Conservation (phyloP, 2,797 vertebrate species). For the Danionella dracula region DNA sequence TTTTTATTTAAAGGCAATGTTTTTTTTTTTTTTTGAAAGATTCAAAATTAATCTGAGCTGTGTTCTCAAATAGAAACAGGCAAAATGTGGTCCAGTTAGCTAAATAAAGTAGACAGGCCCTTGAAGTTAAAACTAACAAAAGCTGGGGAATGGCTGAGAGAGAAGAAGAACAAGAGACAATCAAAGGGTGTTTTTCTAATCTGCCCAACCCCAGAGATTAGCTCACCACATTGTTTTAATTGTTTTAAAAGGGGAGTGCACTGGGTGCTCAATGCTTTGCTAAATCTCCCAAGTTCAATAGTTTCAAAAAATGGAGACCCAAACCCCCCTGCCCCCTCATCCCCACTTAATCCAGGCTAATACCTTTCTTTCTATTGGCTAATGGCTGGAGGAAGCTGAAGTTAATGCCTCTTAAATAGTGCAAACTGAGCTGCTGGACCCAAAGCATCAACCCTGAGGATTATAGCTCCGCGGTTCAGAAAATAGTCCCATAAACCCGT, state of each 20-base stretch:
- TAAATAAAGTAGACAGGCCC: conserved; percentile 65
- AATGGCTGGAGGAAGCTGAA: conserved; percentile 71
- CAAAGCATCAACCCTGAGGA: conserved; percentile 39
- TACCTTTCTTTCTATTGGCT: conserved; percentile 79
- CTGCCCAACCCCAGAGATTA: conserved; percentile 73
- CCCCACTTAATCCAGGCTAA: conserved; percentile 76
- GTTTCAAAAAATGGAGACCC: conserved; percentile 69
- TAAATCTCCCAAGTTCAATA: conserved; percentile 81
- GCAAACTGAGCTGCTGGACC: conserved; percentile 61
- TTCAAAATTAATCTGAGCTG: too few relatives aligned
- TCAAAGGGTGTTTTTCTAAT: conserved; percentile 76
- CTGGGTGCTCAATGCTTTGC: conserved; percentile 63
- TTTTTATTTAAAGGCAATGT: too few relatives aligned
- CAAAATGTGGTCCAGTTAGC: conserved; percentile 70
- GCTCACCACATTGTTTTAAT: conserved; percentile 76
- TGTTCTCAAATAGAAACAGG: conserved; percentile 62
- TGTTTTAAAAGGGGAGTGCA: conserved; percentile 75
- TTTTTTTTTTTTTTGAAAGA: too few relatives aligned
- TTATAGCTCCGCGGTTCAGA: neutral
- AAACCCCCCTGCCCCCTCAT: conserved; percentile 64
- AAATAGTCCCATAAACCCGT: too few relatives aligned
- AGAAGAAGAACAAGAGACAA: conserved; percentile 61
- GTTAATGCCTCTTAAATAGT: conserved; percentile 78
- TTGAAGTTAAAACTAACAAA: conserved; percentile 49
- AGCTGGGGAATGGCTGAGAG: conserved; percentile 55